A percentile compares a stretch with the other conserved stretches of the same genome.
phyloP scores from a whole-genome alignment of 2,797 vertebrate genomes.

The Martes flavigula region DNA sequence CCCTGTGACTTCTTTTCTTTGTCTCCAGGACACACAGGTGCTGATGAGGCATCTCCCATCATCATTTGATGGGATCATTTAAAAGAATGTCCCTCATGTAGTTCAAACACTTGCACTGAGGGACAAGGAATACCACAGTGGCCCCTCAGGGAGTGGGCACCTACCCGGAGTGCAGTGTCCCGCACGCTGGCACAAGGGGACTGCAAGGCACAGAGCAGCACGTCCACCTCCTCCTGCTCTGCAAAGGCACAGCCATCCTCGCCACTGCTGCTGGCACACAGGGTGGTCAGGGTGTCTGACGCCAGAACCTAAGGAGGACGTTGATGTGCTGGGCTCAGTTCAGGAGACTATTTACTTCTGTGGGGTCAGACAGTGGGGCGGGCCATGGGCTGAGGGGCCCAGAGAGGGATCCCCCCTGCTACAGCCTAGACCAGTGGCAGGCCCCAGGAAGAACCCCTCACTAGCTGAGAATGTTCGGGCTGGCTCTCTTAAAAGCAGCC shows the following conservation, averaged over 20 bases:
- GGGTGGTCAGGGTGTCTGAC: slow-evolving; percentile 89
- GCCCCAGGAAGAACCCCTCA: not conserved
- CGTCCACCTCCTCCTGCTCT: slow-evolving; percentile 94
- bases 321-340: not conserved
- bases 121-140: rapidly evolving
- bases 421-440: not conserved
- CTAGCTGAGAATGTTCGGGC: not conserved
- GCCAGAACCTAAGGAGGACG: slow-evolving; percentile 90
- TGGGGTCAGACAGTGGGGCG: not conserved
- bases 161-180: slow-evolving; percentile 94
- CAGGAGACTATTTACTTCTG: not conserved
- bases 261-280: slow-evolving; percentile 94
- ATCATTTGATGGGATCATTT: not conserved
- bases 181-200: slow-evolving; percentile 95
- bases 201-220: slow-evolving; percentile 92
- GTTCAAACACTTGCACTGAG: not conserved
- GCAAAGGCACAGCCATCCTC: slow-evolving; percentile 93
- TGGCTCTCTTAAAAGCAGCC: not conserved
- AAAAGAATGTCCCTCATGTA: not conserved
- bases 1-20: not conserved
- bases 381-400: not conserved
- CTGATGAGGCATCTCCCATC: not conserved
- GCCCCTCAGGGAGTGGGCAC: slow-evolving; percentile 38
- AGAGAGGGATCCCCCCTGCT: not conserved
- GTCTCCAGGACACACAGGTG: not conserved